Conservation (phyloP, 2,888 invertebrate genomes). For the Limenitis camilla region DNA sequence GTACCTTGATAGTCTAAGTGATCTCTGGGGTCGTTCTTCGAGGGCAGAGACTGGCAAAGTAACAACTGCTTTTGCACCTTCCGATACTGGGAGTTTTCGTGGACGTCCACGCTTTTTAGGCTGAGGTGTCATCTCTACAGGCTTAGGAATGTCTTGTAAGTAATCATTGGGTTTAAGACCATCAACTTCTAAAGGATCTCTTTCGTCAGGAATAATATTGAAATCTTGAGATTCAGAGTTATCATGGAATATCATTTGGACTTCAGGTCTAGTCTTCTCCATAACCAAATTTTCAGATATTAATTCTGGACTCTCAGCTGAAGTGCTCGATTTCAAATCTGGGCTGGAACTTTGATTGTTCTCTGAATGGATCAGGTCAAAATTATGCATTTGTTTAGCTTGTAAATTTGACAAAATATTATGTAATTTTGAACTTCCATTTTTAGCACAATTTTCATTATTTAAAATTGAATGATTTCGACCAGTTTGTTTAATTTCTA, state of each 20-base stretch:
- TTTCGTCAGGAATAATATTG: constrained; percentile 50
- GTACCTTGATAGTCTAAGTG: constrained; percentile 63
- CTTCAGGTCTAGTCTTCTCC: constrained; percentile 48
- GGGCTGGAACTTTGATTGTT: constrained; percentile 41
- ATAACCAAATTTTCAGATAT: constrained; percentile 42
- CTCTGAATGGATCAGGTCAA: constrained; percentile 47
- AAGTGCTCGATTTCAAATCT: constrained; percentile 53
- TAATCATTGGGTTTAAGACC: constrained; percentile 35
- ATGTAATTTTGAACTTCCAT: constrained; percentile 69
- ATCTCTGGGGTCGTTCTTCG: constrained; percentile 65
- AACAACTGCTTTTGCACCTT: constrained; percentile 43
- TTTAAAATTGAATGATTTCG: constrained; percentile 57
- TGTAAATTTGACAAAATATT: constrained; percentile 65
- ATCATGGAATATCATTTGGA: constrained; percentile 64
- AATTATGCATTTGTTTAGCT: constrained; percentile 55
- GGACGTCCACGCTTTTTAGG: constrained; percentile 68
- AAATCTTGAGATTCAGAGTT: constrained; percentile 61
- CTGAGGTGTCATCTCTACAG: constrained; percentile 53
- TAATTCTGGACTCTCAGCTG: constrained; percentile 50
- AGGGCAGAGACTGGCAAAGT: constrained; percentile 54
- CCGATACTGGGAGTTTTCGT: constrained; percentile 57
- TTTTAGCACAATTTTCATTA: constrained; percentile 66
- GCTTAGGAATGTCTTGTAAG: constrained; percentile 36
- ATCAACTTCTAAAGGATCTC: constrained; percentile 64
- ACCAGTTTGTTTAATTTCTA: constrained; percentile 42